phyloP scores from a whole-genome alignment of 2,888 invertebrate species.

The Orthosia gracilis region DNA sequence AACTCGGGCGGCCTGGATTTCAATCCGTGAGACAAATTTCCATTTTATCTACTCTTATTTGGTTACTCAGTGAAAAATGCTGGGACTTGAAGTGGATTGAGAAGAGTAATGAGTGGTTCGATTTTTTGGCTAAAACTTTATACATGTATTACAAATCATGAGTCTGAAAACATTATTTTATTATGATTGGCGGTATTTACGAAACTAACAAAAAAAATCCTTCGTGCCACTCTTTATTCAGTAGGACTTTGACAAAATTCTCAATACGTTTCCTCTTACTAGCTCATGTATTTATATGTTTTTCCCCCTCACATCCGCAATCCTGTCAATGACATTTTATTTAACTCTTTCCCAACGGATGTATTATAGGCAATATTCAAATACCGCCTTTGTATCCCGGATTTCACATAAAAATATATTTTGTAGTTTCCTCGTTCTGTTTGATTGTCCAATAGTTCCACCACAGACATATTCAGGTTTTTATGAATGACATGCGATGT shows the following conservation, averaged over 20 bases:
- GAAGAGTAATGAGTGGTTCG: not conserved
- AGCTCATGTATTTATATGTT: constrained; percentile 18
- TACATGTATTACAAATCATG: no score
- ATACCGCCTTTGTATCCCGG: constrained; percentile 14
- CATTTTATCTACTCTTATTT: constrained; percentile 52
- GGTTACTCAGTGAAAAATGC: constrained; percentile 19
- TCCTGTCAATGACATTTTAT: constrained; percentile 41
- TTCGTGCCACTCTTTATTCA: not conserved
- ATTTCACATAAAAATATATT: constrained; percentile 26
- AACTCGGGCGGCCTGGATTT: constrained; percentile 64
- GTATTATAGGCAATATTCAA: constrained; percentile 29
- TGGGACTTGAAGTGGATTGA: not conserved
- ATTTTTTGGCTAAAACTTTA: not conserved
- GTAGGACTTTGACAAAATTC: not conserved
- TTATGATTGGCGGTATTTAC: not conserved
- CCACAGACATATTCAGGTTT: constrained; percentile 30
- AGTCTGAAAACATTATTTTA: no score
- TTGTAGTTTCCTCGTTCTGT: constrained; percentile 16
- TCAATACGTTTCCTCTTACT: not conserved
- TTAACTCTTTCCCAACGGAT: constrained; percentile 23
- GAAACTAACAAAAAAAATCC: not conserved
- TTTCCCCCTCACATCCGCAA: constrained; percentile 22
- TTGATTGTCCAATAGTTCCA: constrained; percentile 24
- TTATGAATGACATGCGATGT: constrained; percentile 57
- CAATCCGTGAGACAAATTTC: constrained; percentile 56